Evolutionary conservation across 37 sponge, comb jelly and placozoan species (phyloP), one percentile per base, ranked within the genome.

Genomic region (Ianthella basta): DNA sequence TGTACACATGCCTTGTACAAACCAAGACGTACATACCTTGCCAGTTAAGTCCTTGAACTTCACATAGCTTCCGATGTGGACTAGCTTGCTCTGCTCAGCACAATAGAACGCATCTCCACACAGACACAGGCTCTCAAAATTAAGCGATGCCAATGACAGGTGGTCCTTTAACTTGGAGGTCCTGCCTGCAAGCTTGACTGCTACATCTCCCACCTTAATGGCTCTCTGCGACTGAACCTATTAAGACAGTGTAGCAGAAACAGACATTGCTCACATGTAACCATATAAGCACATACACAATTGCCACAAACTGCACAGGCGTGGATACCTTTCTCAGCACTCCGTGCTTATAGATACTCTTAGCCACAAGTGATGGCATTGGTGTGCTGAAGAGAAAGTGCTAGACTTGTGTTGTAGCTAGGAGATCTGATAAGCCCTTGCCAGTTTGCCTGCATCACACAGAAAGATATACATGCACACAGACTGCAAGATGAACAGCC

Each of bases 271-370:
- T 44, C 50, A 3, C 3, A 44, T 8, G 3, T 3, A 44, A 44
- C 50, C 50, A 44, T 44, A 12, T 12, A 61, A 61, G 10, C 14
- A 29, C 14, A 61, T 61, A n/a, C n/a, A n/a, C n/a, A n/a, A n/a
- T n/a, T 61, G 10, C 14, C 4, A 61, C 24, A 61, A 5, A 61
- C 10, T 3, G 27, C 14, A 61, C 10, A 12, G 3, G 29, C 64
- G 10, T 61, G 3, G 64, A 18, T 61, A 83, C 69, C 78, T 85
- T 85, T 75, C 85, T 74, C 27, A 85, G 78, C 18, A 77, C 36
- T 73, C 85, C 85, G 36, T 59, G 85, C 34, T 75, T 35, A 40
- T 85, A 85, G 15, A 85, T 85, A 15, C 55, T n/a, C 60, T 85
- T 85, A 37, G 15, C 40, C 25, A 21, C 23, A 19, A 85, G 38